Conservation (phyloP, 2,888 invertebrate genomes). For the Fragum fragum region DNA sequence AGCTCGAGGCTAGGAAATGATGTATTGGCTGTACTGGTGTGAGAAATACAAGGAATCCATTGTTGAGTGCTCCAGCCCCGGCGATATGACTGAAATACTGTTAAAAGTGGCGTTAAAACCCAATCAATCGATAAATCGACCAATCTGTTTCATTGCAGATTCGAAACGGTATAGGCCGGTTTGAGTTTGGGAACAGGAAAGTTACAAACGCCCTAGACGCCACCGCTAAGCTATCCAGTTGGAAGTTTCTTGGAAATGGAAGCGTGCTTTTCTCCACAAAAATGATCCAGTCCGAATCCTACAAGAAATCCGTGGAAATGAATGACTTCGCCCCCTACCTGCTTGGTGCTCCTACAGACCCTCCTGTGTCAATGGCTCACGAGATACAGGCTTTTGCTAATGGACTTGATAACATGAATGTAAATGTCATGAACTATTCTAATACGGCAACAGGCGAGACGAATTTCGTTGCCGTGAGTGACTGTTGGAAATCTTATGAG, state of each 20-base stretch:
- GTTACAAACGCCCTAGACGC: constrained; percentile 74
- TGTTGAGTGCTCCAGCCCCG: too few species aligned
- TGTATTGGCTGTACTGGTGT: too few species aligned
- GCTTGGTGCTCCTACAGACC: constrained; percentile 62
- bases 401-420: constrained; percentile 77
- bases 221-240: constrained; percentile 68
- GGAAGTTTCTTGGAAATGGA: constrained; percentile 65
- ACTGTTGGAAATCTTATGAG: constrained; percentile 70
- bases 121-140: too few species aligned
- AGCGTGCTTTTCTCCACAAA: constrained; percentile 63
- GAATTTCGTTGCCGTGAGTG: constrained; percentile 68
- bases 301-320: constrained; percentile 62
- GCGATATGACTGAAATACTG: too few species aligned
- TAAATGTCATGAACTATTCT: constrained; percentile 67
- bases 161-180: constrained; percentile 72
- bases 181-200: constrained; percentile 65
- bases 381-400: constrained; percentile 48
- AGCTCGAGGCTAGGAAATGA: too few species aligned
- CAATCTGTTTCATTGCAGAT: constrained; percentile 87
- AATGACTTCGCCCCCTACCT: constrained; percentile 71
- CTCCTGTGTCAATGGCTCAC: constrained; percentile 61
- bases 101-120: too few species aligned
- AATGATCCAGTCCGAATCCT: constrained; percentile 65
- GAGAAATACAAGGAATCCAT: too few species aligned
- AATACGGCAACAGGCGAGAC: constrained; percentile 8